Evolutionary conservation across 2,888 invertebrate genomes (phyloP).

Genomic region (Junonia oenone): DNA sequence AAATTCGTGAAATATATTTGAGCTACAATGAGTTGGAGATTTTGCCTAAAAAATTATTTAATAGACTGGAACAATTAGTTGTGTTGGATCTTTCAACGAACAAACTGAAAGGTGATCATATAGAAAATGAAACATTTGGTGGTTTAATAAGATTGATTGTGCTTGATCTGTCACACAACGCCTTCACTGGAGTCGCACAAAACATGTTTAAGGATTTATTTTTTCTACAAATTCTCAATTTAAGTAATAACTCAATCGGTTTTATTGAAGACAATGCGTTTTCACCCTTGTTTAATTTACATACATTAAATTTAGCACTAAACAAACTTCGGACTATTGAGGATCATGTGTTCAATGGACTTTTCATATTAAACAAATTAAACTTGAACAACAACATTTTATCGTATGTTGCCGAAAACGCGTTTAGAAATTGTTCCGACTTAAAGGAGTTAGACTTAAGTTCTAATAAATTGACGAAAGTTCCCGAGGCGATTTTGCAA

Average conservation of each 20-base stretch:
- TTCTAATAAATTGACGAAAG: slow-evolving; percentile 88
- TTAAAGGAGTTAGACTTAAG: slow-evolving; percentile 93
- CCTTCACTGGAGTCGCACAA: slow-evolving; percentile 87
- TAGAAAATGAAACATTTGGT: slow-evolving; percentile 91
- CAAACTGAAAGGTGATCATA: slow-evolving; percentile 90
- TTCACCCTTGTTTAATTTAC: slow-evolving; percentile 91
- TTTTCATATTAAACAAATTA: slow-evolving; percentile 90
- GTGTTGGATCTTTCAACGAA: slow-evolving; percentile 92
- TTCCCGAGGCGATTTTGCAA: slow-evolving; percentile 91
- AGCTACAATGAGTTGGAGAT: slow-evolving; percentile 92
- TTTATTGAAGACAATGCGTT: slow-evolving; percentile 93
- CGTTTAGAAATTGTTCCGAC: slow-evolving; percentile 92
- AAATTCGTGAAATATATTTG: slow-evolving; percentile 90
- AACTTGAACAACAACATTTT: slow-evolving; percentile 91
- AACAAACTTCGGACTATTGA: slow-evolving; percentile 90
- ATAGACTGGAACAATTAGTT: slow-evolving; percentile 90
- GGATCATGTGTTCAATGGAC: slow-evolving; percentile 89
- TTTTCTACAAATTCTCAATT: slow-evolving; percentile 90
- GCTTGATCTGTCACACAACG: slow-evolving; percentile 91
- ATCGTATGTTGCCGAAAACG: slow-evolving; percentile 86
- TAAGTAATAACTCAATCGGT: slow-evolving; percentile 91
- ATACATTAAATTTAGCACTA: slow-evolving; percentile 92
- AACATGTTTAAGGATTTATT: slow-evolving; percentile 92
- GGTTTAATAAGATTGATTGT: slow-evolving; percentile 92
- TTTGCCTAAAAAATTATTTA: slow-evolving; percentile 90